Evolutionary conservation across 1,140 invertebrate species (phyloP).

Genomic region (Monomorium pharaonis): DNA sequence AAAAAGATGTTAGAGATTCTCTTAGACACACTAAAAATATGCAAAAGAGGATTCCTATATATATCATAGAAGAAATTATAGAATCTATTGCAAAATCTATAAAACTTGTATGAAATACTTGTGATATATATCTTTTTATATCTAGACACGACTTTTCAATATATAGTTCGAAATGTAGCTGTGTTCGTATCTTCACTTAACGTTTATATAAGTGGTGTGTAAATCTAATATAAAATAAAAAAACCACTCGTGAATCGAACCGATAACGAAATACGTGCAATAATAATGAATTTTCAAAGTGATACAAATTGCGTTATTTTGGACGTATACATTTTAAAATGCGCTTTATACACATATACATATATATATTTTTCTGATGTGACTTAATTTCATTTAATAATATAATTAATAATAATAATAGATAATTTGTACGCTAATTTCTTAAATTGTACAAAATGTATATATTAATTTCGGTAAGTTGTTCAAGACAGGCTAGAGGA

Average conservation of each 20-base stretch:
- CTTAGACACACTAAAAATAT: background rate
- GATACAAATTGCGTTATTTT: slow-evolving; percentile 40
- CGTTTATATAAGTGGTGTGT: slow-evolving; percentile 59
- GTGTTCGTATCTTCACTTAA: slow-evolving; percentile 5
- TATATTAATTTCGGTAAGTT: slow-evolving; percentile 46
- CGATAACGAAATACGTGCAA: slow-evolving; percentile 68
- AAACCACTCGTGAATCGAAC: slow-evolving; percentile 70
- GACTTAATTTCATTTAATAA: slow-evolving; percentile 27
- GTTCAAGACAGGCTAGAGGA: background rate
- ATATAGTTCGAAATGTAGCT: slow-evolving; percentile 3
- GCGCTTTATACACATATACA: slow-evolving; percentile 19
- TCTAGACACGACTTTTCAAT: slow-evolving; percentile 28
- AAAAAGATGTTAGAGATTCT: slow-evolving; percentile 39
- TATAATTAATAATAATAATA: slow-evolving; percentile 18
- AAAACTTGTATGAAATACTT: slow-evolving; percentile 16
- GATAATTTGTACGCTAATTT: slow-evolving; percentile 24
- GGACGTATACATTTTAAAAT: slow-evolving; percentile 28
- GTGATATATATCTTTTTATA: slow-evolving; percentile 45
- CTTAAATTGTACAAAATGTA: slow-evolving; percentile 29
- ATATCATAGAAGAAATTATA: slow-evolving; percentile 17
- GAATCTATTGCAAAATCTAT: slow-evolving; percentile 10
- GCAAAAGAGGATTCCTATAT: background rate
- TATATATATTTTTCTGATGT: slow-evolving; percentile 12
- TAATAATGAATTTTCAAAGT: slow-evolving; percentile 73
- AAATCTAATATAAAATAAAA: slow-evolving; percentile 61